phyloP scores from a whole-genome alignment of 2,888 invertebrate genomes.

The Lasioglossum marginatum region DNA sequence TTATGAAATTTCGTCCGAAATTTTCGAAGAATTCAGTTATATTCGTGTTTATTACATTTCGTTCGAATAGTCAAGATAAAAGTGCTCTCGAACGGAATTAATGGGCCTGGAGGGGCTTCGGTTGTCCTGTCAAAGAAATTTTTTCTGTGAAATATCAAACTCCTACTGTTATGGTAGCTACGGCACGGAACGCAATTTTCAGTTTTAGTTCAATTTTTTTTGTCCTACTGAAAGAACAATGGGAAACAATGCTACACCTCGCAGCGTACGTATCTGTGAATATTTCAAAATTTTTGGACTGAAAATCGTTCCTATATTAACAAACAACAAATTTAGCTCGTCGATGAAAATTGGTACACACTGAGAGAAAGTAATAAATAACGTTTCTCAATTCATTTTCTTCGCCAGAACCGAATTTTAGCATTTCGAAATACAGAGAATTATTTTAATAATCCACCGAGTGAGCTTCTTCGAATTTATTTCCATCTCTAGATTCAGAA shows the following conservation, averaged over 20 bases:
- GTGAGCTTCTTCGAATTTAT: background rate
- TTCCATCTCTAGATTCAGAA: background rate
- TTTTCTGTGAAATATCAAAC: background rate
- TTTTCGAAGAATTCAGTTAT: background rate
- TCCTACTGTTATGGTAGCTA: background rate
- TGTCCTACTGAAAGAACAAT: too few species aligned
- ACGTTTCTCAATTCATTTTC: background rate
- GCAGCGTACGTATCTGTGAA: too few species aligned
- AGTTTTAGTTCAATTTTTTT: background rate
- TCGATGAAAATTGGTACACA: background rate
- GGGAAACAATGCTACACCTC: too few species aligned
- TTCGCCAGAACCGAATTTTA: background rate
- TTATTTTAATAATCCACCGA: background rate
- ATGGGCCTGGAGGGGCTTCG: too few species aligned
- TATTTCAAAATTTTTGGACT: too few species aligned
- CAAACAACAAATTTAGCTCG: background rate
- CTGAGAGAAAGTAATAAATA: background rate
- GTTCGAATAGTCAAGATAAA: background rate
- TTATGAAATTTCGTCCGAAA: background rate
- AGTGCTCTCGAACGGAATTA: background rate
- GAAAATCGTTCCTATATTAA: background rate
- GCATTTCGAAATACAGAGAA: background rate
- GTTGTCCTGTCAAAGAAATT: background rate
- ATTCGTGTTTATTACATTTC: background rate
- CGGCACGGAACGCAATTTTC: background rate